Evolutionary conservation across 2,113 vertebrate species (phyloP).

Genomic region (Bagarius yarrelli): DNA sequence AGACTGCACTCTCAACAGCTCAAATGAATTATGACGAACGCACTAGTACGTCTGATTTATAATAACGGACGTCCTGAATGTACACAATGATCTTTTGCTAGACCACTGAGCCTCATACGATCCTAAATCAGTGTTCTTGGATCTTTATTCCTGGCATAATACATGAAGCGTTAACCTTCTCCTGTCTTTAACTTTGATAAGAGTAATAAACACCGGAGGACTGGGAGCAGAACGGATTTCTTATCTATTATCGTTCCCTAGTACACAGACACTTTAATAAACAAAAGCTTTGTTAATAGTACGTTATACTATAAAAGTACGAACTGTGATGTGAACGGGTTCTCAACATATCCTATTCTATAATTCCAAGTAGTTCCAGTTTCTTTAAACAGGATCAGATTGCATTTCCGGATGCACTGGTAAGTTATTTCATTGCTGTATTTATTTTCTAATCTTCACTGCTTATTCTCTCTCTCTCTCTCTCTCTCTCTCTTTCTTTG

Average conservation of each 20-base stretch:
- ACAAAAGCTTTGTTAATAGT: conserved; percentile 35
- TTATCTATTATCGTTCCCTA: neutral
- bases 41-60: conserved; percentile 15
- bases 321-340: conserved; percentile 9
- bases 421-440: conserved; percentile 68
- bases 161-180: conserved; percentile 10
- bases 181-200: conserved; percentile 2
- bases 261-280: conserved; percentile 21
- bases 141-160: neutral
- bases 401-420: conserved; percentile 51
- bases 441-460: conserved; percentile 71
- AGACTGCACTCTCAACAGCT: neutral
- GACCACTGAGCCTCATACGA: conserved; percentile 7
- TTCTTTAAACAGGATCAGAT: conserved; percentile 44
- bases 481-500: conserved; percentile 40
- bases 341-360: conserved; percentile 22
- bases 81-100: neutral
- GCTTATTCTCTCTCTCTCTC: conserved; percentile 52
- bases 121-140: conserved; percentile 2
- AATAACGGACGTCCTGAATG: neutral
- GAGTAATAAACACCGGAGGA: conserved; percentile 35
- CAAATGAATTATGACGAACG: neutral
- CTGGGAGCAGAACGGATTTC: conserved; percentile 5
- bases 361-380: conserved; percentile 39
- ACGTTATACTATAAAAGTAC: neutral